phyloP scores from a whole-genome alignment of 2,888 invertebrate species.

The Malthinus flaveolus region DNA sequence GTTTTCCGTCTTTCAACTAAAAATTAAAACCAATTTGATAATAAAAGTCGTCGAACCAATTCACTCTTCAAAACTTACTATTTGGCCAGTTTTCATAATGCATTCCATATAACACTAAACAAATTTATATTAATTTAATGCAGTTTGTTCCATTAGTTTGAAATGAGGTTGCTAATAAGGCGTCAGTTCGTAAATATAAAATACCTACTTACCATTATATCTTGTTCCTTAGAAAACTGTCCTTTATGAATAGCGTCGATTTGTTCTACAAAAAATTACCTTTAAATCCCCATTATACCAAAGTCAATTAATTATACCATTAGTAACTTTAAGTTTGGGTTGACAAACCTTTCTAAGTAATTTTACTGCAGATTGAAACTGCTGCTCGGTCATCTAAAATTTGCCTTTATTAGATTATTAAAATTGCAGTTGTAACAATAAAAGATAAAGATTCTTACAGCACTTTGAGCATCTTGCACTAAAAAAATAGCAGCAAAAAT shows the following conservation, averaged over 20 bases:
- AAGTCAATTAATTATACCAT: not conserved
- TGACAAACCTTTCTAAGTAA: not conserved
- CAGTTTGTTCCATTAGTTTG: no score
- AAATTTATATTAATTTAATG: not conserved
- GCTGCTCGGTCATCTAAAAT: not conserved
- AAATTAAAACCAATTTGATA: constrained; percentile 2
- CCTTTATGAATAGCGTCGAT: constrained; percentile 37
- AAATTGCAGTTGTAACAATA: not conserved
- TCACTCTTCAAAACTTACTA: constrained; percentile 46
- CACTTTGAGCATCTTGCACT: no score
- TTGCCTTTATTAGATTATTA: not conserved
- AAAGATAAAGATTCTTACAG: constrained; percentile 10
- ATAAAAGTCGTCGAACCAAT: not conserved
- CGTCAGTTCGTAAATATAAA: constrained; percentile 35
- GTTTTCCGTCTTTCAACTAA: constrained; percentile 19
- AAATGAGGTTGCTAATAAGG: no score
- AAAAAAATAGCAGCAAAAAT: no score
- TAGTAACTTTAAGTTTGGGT: not conserved
- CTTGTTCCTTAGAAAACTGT: constrained; percentile 32
- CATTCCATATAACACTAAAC: constrained; percentile 58
- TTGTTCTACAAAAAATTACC: constrained; percentile 24
- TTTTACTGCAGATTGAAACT: not conserved
- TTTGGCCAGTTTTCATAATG: constrained; percentile 56
- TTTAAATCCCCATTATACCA: not conserved
- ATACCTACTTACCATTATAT: constrained; percentile 27